These are phyloP conservation scores for Ceyx margarethae DNA, from an alignment of 2,113 vertebrate species.

Conservation along the genomic window DNA sequence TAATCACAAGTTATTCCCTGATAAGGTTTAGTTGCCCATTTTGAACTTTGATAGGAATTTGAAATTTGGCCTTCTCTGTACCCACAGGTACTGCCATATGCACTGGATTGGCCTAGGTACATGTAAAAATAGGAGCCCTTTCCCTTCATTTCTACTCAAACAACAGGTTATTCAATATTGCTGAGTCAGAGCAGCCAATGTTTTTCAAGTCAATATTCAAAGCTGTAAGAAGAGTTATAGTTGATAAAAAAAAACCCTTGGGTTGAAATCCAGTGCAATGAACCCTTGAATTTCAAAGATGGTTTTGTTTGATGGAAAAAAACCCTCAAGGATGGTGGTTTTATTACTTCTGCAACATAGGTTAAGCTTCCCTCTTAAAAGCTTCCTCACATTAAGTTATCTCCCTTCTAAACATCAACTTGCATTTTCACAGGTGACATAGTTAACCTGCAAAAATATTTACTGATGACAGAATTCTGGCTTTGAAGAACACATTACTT, in stretches of 20 bases:
- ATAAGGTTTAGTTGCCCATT: background rate
- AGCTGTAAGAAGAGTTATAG: background rate
- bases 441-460: background rate
- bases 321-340: background rate
- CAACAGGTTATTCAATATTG: background rate
- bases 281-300: background rate
- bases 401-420: background rate
- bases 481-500: background rate
- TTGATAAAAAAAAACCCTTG: background rate
- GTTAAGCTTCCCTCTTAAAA: background rate
- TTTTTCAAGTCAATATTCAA: background rate
- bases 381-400: background rate
- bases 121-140: background rate
- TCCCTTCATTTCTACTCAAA: background rate
- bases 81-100: background rate
- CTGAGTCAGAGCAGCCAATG: background rate
- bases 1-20: background rate
- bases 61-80: background rate
- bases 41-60: background rate
- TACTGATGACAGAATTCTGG: background rate
- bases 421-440: background rate
- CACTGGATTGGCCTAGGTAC: background rate
- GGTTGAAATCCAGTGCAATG: background rate
- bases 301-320: background rate
- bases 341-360: background rate